Evolutionary conservation across 2,113 vertebrate genomes (phyloP).

Genomic region (Hystrix brachyura): DNA sequence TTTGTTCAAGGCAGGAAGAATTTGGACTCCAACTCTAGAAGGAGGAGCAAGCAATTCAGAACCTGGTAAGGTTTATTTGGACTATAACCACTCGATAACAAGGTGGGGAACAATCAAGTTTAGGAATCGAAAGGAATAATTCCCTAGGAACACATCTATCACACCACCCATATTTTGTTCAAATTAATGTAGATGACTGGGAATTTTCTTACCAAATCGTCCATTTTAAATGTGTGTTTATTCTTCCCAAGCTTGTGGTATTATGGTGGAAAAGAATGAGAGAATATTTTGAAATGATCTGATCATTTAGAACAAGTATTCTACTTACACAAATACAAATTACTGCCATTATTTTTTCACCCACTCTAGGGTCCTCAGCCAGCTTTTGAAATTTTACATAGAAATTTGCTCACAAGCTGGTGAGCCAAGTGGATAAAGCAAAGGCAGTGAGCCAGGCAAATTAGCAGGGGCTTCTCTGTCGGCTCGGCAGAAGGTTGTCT

Average conservation of each 20-base stretch:
- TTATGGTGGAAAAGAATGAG: background rate
- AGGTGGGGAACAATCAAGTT: background rate
- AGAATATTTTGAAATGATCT: constrained; percentile 52
- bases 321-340: constrained; percentile 11
- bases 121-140: constrained; percentile 22
- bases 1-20: no score
- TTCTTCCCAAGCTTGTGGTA: background rate
- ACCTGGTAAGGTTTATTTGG: no score
- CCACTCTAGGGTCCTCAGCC: background rate
- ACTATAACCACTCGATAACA: no score
- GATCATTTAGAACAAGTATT: background rate
- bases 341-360: background rate
- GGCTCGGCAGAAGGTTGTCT: constrained; percentile 5
- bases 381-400: constrained; percentile 62
- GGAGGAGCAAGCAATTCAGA: no score
- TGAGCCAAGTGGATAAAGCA: constrained; percentile 29
- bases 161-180: background rate
- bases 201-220: background rate
- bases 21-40: no score
- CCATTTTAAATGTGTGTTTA: constrained; percentile 24
- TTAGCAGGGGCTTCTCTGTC: constrained; percentile 51
- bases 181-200: background rate
- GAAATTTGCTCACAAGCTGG: constrained; percentile 51
- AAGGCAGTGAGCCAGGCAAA: constrained; percentile 54
- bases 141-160: background rate